These are phyloP conservation scores for Cremastinae sp. DNA, from an alignment of 2,888 invertebrate genomes.

Conservation along the genomic window DNA sequence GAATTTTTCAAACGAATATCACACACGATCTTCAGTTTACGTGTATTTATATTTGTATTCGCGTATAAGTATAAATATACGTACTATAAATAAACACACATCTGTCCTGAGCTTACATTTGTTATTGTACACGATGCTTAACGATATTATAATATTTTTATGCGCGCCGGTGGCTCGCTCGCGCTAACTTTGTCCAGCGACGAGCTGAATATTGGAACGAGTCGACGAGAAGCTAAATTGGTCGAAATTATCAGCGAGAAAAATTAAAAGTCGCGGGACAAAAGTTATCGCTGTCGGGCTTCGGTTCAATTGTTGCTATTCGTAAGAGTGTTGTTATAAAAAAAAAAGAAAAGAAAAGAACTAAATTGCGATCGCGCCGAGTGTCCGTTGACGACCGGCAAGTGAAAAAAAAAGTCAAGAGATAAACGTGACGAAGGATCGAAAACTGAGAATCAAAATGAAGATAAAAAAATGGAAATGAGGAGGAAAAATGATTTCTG, in stretches of 20 bases:
- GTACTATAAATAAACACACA: slow-evolving; percentile 64
- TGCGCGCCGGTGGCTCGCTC: slow-evolving; percentile 76
- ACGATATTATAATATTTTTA: slow-evolving; percentile 80
- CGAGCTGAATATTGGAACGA: slow-evolving; percentile 4
- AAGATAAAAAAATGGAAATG: slow-evolving; percentile 53
- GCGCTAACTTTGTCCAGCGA: slow-evolving; percentile 67
- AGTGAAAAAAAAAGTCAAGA: not conserved
- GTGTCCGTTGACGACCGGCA: slow-evolving; percentile 44
- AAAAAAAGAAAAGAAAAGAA: no score
- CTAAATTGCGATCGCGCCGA: slow-evolving; percentile 75
- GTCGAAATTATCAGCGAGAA: not conserved
- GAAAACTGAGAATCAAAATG: slow-evolving; percentile 39
- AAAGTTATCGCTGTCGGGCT: slow-evolving; percentile 74
- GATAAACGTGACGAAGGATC: no score
- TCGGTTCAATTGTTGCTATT: slow-evolving; percentile 79
- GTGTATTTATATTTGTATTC: slow-evolving; percentile 5
- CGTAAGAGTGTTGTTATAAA: slow-evolving; percentile 79
- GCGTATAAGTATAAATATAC: slow-evolving; percentile 2
- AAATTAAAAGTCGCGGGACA: slow-evolving; percentile 53
- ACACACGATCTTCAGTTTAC: slow-evolving; percentile 18
- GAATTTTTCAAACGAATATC: no score
- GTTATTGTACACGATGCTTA: slow-evolving; percentile 79
- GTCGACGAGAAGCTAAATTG: slow-evolving; percentile 12
- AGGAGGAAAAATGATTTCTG: slow-evolving; percentile 64
- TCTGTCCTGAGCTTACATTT: slow-evolving; percentile 80